These are phyloP conservation scores for Molorchus minor DNA, from an alignment of 2,888 invertebrate genomes.

Conservation along the genomic window DNA sequence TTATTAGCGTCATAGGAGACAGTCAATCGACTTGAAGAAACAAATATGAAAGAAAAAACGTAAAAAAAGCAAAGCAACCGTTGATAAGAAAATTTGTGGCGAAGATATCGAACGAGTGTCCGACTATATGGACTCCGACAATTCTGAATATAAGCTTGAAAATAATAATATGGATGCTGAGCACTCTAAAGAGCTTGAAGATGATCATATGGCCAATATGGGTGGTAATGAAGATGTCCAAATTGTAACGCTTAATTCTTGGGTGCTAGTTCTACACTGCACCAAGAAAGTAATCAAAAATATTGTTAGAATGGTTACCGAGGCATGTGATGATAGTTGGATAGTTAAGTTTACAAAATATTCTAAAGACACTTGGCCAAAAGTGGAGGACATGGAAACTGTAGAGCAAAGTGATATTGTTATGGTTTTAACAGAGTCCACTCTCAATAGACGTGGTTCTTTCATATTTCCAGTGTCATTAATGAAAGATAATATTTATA, in stretches of 20 bases:
- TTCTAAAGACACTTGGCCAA: conserved; percentile 28
- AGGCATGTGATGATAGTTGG: conserved; percentile 14
- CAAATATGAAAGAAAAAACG: no score
- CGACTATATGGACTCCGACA: conserved; percentile 28
- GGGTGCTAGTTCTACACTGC: conserved; percentile 24
- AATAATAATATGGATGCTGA: no score
- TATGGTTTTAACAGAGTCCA: conserved; percentile 33
- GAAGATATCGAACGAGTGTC: conserved; percentile 28
- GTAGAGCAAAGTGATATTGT: conserved; percentile 33
- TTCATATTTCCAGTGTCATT: conserved; percentile 20
- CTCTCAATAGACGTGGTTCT: conserved; percentile 26
- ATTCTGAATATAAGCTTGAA: no score
- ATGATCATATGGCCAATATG: conserved; percentile 1
- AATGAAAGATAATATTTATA: conserved; percentile 6
- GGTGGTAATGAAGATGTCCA: conserved; percentile 24
- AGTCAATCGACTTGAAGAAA: conserved; percentile 19
- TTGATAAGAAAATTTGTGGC: no score
- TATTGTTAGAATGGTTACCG: conserved; percentile 21
- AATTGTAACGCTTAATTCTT: conserved; percentile 23
- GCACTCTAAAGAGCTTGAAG: conserved; percentile 15
- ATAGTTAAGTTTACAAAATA: conserved; percentile 19
- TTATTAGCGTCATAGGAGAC: conserved; percentile 26
- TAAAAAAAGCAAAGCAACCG: no score
- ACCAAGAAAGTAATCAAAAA: conserved; percentile 23
- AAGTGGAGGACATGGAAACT: conserved; percentile 20